phyloP scores from a whole-genome alignment of 2,113 vertebrate species.

The Leucoraja erinaceus region DNA sequence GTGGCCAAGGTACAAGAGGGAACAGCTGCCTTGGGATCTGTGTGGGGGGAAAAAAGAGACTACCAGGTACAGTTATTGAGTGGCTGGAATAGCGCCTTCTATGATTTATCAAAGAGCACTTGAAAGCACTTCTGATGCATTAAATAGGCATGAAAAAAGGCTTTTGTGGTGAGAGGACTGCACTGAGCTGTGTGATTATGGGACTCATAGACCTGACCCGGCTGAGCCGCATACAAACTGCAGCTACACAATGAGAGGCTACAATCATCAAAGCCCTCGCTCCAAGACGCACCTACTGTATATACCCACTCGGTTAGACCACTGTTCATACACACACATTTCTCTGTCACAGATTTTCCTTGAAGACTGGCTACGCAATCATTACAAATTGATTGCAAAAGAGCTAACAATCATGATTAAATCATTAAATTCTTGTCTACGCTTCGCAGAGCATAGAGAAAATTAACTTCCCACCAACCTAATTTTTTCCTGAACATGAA shows the following conservation, averaged over 20 bases:
- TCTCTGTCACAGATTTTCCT: conserved; percentile 66
- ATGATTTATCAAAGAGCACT: conserved; percentile 78
- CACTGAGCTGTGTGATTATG: conserved; percentile 50
- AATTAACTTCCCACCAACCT: conserved; percentile 99
- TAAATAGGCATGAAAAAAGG: conserved; percentile 67
- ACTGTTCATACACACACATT: conserved; percentile 66
- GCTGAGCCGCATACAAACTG: conserved; percentile 50
- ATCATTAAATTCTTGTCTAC: conserved; percentile 99
- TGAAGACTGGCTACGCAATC: conserved; percentile 91
- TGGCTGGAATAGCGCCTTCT: conserved; percentile 64
- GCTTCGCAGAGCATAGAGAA: conserved; percentile 97
- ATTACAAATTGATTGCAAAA: conserved; percentile 99
- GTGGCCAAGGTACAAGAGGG: conserved; percentile 53
- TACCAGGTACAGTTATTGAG: conserved; percentile 64
- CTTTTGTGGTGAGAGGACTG: conserved; percentile 49
- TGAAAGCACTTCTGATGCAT: conserved; percentile 78
- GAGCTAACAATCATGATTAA: conserved; percentile 99
- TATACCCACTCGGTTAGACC: conserved; percentile 41
- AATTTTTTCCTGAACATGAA: conserved; percentile 82
- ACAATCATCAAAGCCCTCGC: conserved; percentile 27
- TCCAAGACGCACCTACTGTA: conserved; percentile 18
- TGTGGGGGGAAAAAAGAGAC: conserved; percentile 44
- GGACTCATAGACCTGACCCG: conserved; percentile 46
- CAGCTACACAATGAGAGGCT: conserved; percentile 34
- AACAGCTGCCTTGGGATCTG: conserved; percentile 60